phyloP scores from a whole-genome alignment of 1,140 invertebrate genomes.

The Scylla paramamosain region DNA sequence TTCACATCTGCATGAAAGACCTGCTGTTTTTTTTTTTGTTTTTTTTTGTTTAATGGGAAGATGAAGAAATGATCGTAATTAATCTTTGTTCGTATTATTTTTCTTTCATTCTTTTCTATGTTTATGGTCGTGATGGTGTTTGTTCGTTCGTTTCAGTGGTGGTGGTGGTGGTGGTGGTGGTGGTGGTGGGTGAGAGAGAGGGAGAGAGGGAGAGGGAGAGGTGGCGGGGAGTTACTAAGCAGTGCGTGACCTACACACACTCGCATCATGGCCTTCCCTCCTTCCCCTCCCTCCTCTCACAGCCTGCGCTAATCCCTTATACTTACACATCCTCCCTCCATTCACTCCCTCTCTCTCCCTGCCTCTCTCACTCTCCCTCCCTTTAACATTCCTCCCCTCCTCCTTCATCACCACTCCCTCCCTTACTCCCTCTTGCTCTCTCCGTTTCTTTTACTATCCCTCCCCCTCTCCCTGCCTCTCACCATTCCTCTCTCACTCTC shows the following conservation, averaged over 20 bases:
- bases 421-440: no score
- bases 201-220: background rate
- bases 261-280: background rate
- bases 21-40: background rate
- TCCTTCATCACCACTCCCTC: background rate
- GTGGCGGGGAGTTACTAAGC: background rate
- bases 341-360: background rate
- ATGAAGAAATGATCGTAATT: background rate
- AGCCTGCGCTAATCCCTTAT: background rate
- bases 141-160: background rate
- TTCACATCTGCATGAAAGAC: background rate
- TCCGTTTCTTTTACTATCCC: background rate
- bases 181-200: background rate
- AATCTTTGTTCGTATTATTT: background rate
- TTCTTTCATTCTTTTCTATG: background rate
- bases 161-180: constrained; percentile 17
- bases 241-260: background rate
- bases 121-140: no score
- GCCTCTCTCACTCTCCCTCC: background rate
- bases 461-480: no score
- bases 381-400: no score
- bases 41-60: background rate
- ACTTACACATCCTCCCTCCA: background rate
- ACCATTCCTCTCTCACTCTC: background rate
- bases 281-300: background rate